A percentile compares a stretch with the other conserved stretches of the same genome.
These are phyloP conservation scores for Mayetiola destructor DNA, from an alignment of 2,888 invertebrate genomes.

Conservation along the genomic window DNA sequence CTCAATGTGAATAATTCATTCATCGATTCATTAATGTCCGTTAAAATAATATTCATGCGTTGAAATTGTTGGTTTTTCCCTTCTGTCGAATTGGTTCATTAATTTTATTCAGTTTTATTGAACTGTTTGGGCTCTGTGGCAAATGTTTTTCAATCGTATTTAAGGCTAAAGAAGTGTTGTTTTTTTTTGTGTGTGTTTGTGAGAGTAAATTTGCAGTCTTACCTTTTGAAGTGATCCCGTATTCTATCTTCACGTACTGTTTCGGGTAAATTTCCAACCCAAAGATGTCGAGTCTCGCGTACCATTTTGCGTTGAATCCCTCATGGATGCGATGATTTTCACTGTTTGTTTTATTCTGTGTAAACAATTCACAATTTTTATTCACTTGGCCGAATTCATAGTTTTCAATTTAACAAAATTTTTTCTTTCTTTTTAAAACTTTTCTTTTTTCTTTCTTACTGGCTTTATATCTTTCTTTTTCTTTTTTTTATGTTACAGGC, in stretches of 20 bases:
- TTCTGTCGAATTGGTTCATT: no score
- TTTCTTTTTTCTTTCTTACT: not conserved
- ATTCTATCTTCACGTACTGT: constrained; percentile 95
- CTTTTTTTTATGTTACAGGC: no score
- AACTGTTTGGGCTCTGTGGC: no score
- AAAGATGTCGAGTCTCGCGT: constrained; percentile 99
- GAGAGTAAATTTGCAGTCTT: constrained; percentile 27
- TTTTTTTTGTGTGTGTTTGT: no score
- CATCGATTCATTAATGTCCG: no score
- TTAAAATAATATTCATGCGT: no score
- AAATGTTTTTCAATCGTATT: no score
- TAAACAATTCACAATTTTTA: constrained; percentile 7
- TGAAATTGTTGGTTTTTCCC: no score
- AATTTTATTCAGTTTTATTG: no score
- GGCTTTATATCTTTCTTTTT: not conserved
- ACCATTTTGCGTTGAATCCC: constrained; percentile 97
- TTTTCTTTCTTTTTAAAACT: not conserved
- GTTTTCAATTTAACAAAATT: not conserved
- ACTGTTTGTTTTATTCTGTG: constrained; percentile 4
- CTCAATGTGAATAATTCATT: no score
- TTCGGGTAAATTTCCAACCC: constrained; percentile 99
- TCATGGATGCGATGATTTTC: constrained; percentile 43
- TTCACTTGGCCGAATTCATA: not conserved
- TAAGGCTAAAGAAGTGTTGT: no score
- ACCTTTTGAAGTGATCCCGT: constrained; percentile 96